Percentiles rank a stretch among this genome's conserved stretches.
phyloP scores from a whole-genome alignment of 2,888 invertebrate genomes.

The Cataglyphis altisquamis region DNA sequence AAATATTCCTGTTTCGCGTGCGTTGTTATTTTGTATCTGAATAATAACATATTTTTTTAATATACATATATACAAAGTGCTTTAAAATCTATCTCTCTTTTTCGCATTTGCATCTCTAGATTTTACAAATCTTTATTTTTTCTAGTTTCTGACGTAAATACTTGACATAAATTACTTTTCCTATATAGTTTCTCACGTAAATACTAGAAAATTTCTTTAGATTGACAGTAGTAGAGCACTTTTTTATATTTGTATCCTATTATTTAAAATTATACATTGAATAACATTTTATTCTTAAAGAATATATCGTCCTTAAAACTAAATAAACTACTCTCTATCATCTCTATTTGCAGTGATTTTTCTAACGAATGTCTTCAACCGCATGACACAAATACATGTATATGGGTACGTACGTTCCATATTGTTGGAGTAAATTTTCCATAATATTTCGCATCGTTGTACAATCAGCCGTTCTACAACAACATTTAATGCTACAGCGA shows the following conservation, averaged over 20 bases:
- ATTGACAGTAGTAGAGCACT: background rate
- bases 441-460: conserved; percentile 52
- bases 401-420: background rate
- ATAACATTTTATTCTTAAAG: background rate
- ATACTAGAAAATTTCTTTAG: conserved; percentile 2
- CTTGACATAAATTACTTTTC: background rate
- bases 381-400: conserved; percentile 17
- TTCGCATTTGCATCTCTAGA: background rate
- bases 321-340: conserved; percentile 10
- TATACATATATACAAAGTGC: background rate
- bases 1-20: conserved; percentile 28
- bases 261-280: background rate
- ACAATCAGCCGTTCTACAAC: conserved; percentile 50
- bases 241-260: background rate
- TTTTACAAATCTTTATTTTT: background rate
- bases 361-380: conserved; percentile 38
- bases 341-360: conserved; percentile 15
- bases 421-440: conserved; percentile 52
- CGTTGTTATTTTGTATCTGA: background rate
- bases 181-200: too few relatives aligned
- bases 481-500: conserved; percentile 62
- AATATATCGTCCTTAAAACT: background rate
- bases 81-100: background rate
- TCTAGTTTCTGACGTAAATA: background rate
- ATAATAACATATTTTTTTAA: background rate